A percentile compares a stretch with the other conserved stretches of the same genome.
These are phyloP conservation scores for Drosophila austrosaltans DNA, from an alignment of 2,888 invertebrate species.

Conservation along the genomic window DNA sequence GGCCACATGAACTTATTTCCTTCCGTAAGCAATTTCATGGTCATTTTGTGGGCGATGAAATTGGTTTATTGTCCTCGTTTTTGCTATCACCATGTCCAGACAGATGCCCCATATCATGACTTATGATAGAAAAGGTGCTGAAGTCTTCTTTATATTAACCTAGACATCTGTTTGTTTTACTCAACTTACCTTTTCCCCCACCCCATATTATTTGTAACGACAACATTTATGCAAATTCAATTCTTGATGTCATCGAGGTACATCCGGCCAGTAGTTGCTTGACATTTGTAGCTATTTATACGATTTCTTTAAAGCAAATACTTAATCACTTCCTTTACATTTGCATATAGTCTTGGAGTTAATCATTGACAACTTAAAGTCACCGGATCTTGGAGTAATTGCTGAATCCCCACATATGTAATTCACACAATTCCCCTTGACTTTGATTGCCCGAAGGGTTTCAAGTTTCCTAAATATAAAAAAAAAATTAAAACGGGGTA, in stretches of 20 bases:
- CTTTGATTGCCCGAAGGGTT: constrained; percentile 67
- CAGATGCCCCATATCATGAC: constrained; percentile 40
- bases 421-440: constrained; percentile 46
- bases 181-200: constrained; percentile 6
- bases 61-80: constrained; percentile 64
- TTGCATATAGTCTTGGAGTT: constrained; percentile 35
- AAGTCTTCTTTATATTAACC: constrained; percentile 23
- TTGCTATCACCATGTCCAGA: constrained; percentile 6
- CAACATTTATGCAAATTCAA: constrained; percentile 52
- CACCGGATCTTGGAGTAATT: constrained; percentile 57
- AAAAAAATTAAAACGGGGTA: constrained; percentile 27
- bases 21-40: constrained; percentile 83
- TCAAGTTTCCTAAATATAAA: constrained; percentile 53
- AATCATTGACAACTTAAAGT: constrained; percentile 39
- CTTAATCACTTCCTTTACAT: constrained; percentile 58
- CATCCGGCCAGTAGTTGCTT: constrained; percentile 58
- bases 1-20: constrained; percentile 81
- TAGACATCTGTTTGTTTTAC: constrained; percentile 34
- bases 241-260: constrained; percentile 25
- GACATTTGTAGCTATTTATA: constrained; percentile 52
- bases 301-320: constrained; percentile 58
- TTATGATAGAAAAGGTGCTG: constrained; percentile 6
- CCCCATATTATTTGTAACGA: neutral
- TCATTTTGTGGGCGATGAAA: constrained; percentile 82
- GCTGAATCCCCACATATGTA: constrained; percentile 62